phyloP scores from a whole-genome alignment of 2,113 vertebrate genomes.

The Scolopax mira region DNA sequence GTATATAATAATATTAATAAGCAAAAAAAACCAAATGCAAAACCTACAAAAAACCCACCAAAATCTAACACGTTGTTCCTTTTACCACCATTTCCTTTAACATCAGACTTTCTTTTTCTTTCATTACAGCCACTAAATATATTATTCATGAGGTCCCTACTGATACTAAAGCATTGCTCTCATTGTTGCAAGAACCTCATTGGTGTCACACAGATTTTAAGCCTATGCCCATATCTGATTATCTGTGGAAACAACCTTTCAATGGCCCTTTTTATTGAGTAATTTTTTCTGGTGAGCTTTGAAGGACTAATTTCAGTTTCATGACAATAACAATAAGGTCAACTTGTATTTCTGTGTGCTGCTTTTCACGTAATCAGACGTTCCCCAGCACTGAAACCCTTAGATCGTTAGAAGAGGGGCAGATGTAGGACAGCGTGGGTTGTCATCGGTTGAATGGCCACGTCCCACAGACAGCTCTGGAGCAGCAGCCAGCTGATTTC shows the following conservation, averaged over 20 bases:
- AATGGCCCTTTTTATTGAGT: slow-evolving; percentile 6
- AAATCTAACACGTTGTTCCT: accelerated
- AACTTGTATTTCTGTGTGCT: slow-evolving; percentile 35
- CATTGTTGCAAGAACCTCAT: slow-evolving; percentile 42
- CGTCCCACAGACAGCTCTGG: background rate
- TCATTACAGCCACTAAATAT: slow-evolving; percentile 12
- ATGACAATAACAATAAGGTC: slow-evolving; percentile 54
- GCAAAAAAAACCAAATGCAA: background rate
- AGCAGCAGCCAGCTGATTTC: background rate
- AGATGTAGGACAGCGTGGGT: background rate
- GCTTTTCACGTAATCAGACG: slow-evolving; percentile 18
- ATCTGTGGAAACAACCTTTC: slow-evolving; percentile 59
- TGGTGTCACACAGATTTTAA: slow-evolving; percentile 61
- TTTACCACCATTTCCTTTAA: background rate
- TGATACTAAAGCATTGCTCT: background rate
- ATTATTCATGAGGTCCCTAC: slow-evolving; percentile 46
- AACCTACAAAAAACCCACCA: background rate
- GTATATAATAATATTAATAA: background rate
- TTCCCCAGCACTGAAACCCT: background rate
- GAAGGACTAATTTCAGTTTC: slow-evolving; percentile 59
- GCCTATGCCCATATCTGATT: slow-evolving; percentile 46
- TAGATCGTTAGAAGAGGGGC: background rate
- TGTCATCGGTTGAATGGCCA: background rate
- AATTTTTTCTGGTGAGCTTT: slow-evolving; percentile 1
- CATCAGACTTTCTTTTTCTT: background rate